phyloP scores from a whole-genome alignment of 2,888 invertebrate genomes.

The Tryphoninae sp. region DNA sequence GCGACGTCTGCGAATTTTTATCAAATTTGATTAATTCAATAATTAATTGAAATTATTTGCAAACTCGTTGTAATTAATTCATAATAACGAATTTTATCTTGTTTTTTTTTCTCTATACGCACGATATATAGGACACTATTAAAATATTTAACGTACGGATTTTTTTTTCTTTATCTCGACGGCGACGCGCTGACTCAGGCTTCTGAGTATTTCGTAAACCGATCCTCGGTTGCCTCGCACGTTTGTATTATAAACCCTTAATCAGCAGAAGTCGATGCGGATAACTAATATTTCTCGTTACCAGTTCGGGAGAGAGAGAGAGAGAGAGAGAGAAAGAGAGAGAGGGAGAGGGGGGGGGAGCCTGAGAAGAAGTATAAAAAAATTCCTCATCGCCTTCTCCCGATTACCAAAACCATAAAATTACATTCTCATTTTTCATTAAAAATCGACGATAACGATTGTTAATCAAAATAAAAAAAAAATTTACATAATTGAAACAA shows the following conservation, averaged over 20 bases:
- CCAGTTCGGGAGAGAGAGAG: constrained; percentile 7
- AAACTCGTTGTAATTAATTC: background rate
- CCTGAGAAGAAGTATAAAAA: background rate
- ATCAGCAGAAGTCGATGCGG: constrained; percentile 49
- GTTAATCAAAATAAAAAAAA: no score
- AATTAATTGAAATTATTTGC: constrained; percentile 6
- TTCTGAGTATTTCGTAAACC: constrained; percentile 74
- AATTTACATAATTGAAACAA: no score
- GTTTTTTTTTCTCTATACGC: background rate
- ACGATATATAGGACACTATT: constrained; percentile 19
- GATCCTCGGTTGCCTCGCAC: constrained; percentile 64
- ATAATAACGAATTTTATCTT: background rate
- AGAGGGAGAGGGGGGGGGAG: background rate
- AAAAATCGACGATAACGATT: no score
- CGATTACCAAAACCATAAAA: no score
- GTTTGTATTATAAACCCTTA: constrained; percentile 51
- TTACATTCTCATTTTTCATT: no score
- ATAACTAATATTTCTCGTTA: constrained; percentile 47
- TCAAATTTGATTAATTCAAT: background rate
- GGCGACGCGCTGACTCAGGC: constrained; percentile 75
- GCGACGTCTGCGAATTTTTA: no score
- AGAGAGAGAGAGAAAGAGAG: background rate
- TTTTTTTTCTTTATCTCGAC: constrained; percentile 27
- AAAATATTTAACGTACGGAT: background rate
- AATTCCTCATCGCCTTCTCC: background rate